Evolutionary conservation across 2,888 invertebrate genomes (phyloP).

Genomic region (Caenorhabditis japonica): DNA sequence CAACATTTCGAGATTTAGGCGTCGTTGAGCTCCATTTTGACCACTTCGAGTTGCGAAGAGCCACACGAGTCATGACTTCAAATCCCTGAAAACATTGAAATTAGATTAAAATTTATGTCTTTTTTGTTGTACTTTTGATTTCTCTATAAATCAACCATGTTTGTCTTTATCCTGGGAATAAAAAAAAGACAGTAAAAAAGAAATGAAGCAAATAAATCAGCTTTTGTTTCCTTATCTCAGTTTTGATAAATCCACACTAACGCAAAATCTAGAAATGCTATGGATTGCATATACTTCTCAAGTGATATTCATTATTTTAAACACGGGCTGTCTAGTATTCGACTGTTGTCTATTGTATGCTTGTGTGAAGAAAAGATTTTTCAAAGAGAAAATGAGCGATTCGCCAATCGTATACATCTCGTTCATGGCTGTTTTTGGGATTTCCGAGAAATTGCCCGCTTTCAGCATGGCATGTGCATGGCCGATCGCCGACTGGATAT

Average conservation of each 20-base stretch:
- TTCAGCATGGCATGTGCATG: slow-evolving; percentile 28
- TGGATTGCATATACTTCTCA: slow-evolving; percentile 7
- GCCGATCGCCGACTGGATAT: slow-evolving; percentile 14
- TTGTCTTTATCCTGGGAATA: no score
- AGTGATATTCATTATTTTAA: slow-evolving; percentile 6
- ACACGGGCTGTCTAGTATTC: slow-evolving; percentile 6
- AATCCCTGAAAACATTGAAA: slow-evolving; percentile 42
- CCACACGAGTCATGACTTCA: slow-evolving; percentile 34
- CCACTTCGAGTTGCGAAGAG: slow-evolving; percentile 86
- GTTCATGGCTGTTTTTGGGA: slow-evolving; percentile 19
- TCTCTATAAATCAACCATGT: no score
- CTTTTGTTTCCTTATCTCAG: not conserved
- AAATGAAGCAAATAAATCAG: not conserved
- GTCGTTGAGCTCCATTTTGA: slow-evolving; percentile 96
- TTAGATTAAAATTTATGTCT: not conserved
- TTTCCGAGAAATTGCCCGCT: slow-evolving; percentile 1
- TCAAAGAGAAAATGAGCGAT: not conserved
- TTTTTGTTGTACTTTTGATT: no score
- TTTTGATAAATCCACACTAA: no score
- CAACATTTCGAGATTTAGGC: slow-evolving; percentile 89
- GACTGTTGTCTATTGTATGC: slow-evolving; percentile 11
- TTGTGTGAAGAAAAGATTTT: no score
- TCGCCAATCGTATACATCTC: slow-evolving; percentile 21
- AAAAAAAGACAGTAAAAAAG: no score
- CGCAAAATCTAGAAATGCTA: no score